Evolutionary conservation across 2,888 invertebrate genomes (phyloP).

Genomic region (Ceratothoa steindachneri): DNA sequence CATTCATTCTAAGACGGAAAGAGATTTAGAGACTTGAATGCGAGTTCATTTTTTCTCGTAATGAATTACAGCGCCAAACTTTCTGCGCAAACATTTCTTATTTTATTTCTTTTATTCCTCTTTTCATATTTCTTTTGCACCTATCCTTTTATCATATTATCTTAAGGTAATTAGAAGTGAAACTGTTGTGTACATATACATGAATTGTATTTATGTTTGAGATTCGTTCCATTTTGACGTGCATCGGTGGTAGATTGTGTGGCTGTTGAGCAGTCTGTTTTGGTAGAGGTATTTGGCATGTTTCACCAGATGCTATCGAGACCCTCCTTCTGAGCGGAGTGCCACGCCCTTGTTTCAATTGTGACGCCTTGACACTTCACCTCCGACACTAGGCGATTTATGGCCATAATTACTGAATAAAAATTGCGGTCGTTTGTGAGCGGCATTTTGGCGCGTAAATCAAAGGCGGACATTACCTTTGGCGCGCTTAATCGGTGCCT

Average conservation of each 20-base stretch:
- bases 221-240: background rate
- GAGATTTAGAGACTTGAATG: background rate
- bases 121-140: no score
- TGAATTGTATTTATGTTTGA: no score
- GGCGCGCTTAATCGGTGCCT: conserved; percentile 10
- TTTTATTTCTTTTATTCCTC: no score
- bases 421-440: conserved; percentile 27
- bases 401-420: conserved; percentile 48
- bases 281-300: background rate
- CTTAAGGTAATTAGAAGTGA: no score
- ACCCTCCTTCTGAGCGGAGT: background rate
- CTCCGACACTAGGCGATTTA: conserved; percentile 37
- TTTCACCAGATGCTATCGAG: conserved; percentile 1
- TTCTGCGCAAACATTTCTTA: background rate
- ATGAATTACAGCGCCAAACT: background rate
- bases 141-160: no score
- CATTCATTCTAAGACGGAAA: background rate
- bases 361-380: conserved; percentile 9
- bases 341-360: conserved; percentile 8
- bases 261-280: no score
- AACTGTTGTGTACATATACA: no score
- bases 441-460: conserved; percentile 14
- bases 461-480: conserved; percentile 12
- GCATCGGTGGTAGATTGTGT: background rate
- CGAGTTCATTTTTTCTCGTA: background rate